phyloP scores from a whole-genome alignment of 2,888 invertebrate species.

The Drosophila borborema region DNA sequence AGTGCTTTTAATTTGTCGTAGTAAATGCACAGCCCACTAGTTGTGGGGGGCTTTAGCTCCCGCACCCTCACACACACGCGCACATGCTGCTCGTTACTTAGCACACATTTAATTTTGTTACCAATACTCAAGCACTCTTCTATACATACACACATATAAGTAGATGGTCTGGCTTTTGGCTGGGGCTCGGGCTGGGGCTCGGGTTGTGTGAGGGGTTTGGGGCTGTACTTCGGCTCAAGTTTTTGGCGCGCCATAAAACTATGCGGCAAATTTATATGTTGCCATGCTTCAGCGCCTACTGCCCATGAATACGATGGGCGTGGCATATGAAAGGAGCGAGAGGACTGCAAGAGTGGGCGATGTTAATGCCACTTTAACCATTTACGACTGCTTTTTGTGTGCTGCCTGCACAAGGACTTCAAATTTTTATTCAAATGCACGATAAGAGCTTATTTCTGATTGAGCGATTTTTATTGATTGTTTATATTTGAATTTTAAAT shows the following conservation, averaged over 20 bases:
- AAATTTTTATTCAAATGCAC: slow-evolving; percentile 1
- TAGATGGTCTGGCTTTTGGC: slow-evolving; percentile 16
- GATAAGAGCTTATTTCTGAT: slow-evolving; percentile 3
- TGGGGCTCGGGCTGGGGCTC: not conserved
- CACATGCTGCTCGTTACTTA: slow-evolving; percentile 69
- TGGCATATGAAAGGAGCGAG: slow-evolving; percentile 1
- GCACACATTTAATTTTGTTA: slow-evolving; percentile 78
- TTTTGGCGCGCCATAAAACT: slow-evolving; percentile 69
- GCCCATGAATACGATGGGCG: slow-evolving; percentile 49
- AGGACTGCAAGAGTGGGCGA: not conserved
- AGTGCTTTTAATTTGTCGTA: slow-evolving; percentile 78
- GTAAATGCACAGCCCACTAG: slow-evolving; percentile 56
- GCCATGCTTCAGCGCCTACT: slow-evolving; percentile 54
- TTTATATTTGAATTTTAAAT: not conserved
- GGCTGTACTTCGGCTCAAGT: slow-evolving; percentile 44
- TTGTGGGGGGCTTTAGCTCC: not conserved
- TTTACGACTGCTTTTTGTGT: slow-evolving; percentile 11
- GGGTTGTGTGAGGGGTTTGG: not conserved
- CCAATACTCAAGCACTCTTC: slow-evolving; percentile 49
- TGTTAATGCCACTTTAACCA: slow-evolving; percentile 40
- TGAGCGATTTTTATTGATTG: slow-evolving; percentile 3
- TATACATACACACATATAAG: slow-evolving; percentile 20
- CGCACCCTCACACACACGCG: slow-evolving; percentile 1
- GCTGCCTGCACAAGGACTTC: slow-evolving; percentile 2
- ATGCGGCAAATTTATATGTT: slow-evolving; percentile 77